phyloP scores from a whole-genome alignment of 1,140 invertebrate species.

The Platyura marginata region DNA sequence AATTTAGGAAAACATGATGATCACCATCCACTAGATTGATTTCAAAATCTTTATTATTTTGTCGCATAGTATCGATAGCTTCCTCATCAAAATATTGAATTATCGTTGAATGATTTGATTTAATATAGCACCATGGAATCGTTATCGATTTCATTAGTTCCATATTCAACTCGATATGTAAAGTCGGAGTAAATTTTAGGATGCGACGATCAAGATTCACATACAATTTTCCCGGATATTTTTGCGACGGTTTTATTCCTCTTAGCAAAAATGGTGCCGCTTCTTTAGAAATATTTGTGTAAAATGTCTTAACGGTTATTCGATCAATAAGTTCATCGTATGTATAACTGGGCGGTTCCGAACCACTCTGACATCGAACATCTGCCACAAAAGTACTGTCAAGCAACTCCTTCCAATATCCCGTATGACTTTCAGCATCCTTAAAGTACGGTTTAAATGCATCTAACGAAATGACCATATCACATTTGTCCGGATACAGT shows the following conservation, averaged over 20 bases:
- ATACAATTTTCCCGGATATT: too few species aligned
- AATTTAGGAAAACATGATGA: constrained; percentile 48
- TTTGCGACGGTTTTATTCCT: too few species aligned
- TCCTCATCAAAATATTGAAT: too few species aligned
- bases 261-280: too few species aligned
- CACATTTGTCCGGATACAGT: constrained; percentile 31
- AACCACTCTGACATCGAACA: constrained; percentile 12
- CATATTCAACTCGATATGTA: too few species aligned
- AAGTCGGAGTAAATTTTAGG: too few species aligned
- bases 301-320: too few species aligned
- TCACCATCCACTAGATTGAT: constrained; percentile 35
- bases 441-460: constrained; percentile 22
- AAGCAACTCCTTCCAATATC: constrained; percentile 23
- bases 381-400: constrained; percentile 31
- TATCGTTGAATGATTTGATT: too few species aligned
- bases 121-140: too few species aligned
- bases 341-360: constrained; percentile 31
- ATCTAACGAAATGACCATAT: constrained; percentile 38
- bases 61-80: constrained; percentile 25
- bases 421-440: neutral
- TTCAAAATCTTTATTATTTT: constrained; percentile 31
- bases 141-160: too few species aligned
- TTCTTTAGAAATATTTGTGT: too few species aligned
- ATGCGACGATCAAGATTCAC: too few species aligned
- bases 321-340: constrained; percentile 33